Conservation (phyloP, 1,140 invertebrate genomes). For the Aphaenogaster floridana region DNA sequence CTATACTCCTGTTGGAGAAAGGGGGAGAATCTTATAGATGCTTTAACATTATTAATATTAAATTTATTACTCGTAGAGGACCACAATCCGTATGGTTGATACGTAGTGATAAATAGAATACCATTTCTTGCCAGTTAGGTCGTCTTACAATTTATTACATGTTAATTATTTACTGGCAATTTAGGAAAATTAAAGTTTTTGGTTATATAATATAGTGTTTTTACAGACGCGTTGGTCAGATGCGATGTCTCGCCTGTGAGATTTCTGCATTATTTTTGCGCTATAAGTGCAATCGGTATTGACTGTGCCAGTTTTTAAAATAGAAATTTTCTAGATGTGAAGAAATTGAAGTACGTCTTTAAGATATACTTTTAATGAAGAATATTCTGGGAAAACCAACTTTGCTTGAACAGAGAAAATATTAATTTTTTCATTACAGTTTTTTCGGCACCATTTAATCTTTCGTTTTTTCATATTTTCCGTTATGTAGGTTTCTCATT, state of each 20-base stretch:
- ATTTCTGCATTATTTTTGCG: background rate
- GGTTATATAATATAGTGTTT: background rate
- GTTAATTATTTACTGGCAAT: too few relatives aligned
- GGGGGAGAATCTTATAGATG: too few relatives aligned
- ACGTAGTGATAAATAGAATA: too few relatives aligned
- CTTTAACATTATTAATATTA: too few relatives aligned
- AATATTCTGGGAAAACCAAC: background rate
- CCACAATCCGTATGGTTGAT: too few relatives aligned
- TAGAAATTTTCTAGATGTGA: background rate
- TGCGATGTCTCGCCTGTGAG: background rate
- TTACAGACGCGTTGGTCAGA: background rate
- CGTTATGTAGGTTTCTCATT: background rate
- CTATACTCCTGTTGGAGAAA: too few relatives aligned
- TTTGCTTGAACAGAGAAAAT: background rate
- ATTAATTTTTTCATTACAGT: background rate
- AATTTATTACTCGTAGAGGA: too few relatives aligned
- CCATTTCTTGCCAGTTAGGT: too few relatives aligned
- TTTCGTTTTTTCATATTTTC: background rate
- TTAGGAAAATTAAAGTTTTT: too few relatives aligned
- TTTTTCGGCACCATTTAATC: background rate
- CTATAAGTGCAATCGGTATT: background rate
- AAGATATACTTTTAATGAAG: background rate
- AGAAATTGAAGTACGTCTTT: background rate
- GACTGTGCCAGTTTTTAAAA: conserved; percentile 27
- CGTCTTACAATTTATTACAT: too few relatives aligned